A percentile compares a stretch with the other conserved stretches of the same genome.
Evolutionary conservation across 2,113 vertebrate species (phyloP).

Genomic region (Naja naja): DNA sequence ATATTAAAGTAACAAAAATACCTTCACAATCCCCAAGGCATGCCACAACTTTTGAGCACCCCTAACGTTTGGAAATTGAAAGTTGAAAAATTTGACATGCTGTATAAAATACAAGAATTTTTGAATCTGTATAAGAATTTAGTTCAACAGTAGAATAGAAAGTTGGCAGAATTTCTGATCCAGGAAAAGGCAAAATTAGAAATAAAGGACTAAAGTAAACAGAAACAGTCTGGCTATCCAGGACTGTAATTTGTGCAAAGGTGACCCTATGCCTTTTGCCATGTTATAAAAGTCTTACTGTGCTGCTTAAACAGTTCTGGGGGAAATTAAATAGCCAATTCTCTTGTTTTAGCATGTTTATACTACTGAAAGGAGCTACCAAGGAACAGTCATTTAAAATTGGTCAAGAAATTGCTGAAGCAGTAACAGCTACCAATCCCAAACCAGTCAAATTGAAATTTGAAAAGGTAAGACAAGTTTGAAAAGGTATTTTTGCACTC

Average conservation of each 20-base stretch:
- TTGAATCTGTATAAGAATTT: not conserved
- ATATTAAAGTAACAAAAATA: no score
- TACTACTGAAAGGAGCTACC: constrained; percentile 93
- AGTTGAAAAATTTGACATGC: no score
- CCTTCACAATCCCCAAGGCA: no score
- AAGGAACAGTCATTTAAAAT: constrained; percentile 98
- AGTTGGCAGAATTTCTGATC: not conserved
- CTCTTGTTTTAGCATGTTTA: constrained; percentile 87
- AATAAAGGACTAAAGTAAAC: not conserved
- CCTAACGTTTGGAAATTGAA: no score
- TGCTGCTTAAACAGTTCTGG: not conserved
- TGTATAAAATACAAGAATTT: not conserved
- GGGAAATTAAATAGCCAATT: not conserved
- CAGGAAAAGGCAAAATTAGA: not conserved
- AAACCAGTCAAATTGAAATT: constrained; percentile 96
- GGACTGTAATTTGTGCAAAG: not conserved
- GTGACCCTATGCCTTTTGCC: not conserved
- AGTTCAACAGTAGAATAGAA: not conserved
- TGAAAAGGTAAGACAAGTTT: constrained; percentile 87
- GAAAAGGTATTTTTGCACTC: constrained; percentile 1
- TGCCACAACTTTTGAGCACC: no score
- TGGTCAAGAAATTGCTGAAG: constrained; percentile 95
- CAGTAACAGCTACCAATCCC: constrained; percentile 94
- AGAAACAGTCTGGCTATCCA: not conserved
- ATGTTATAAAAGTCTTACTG: not conserved